Evolutionary conservation across 2,113 vertebrate species (phyloP), one percentile per base, ranked within the genome.

Genomic region (Prionailurus viverrinus): DNA sequence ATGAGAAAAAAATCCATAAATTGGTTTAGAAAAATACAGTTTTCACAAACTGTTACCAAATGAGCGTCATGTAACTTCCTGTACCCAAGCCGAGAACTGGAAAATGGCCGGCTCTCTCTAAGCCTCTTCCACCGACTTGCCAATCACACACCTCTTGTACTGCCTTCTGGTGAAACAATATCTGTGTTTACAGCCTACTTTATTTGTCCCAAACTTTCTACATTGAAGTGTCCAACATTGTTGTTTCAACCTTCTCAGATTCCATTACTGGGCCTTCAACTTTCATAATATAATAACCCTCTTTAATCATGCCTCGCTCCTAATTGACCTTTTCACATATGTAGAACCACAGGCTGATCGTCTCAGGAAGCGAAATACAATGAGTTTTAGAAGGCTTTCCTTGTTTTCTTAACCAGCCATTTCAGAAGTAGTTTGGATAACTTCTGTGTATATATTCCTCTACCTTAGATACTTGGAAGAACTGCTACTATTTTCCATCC

Each of bases 311-410:
- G 8, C 7, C 16, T 92, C 51, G 2, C 11, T 93, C 19, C 33
- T 71, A 91, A 84, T 11, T 36, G 27, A 66, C 53, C n/a, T 69
- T 61, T 73, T 93, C 39, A 89, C 25, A 58, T 80, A 21, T 0
- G 2, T 16, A 15, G 41, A 85, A 36, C 31, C 51, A 74, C 71
- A 85, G 73, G 18, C 25, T 78, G 45, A 63, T n/a, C 23, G 12
- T 82, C 33, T 82, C 63, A 74, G 68, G 48, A 92, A 89, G 63
- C n/a, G 63, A 95, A 89, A 87, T 89, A 18, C 61, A 86, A 12
- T 92, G 33, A 55, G 12, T 83, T 58, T 87, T 83, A 48, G 36
- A n/a, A 73, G 4, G 15, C 76, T 85, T 74, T 25, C 68, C 31
- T 74, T 58, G 14, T 21, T 53, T 84, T 33, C 80, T 53, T 8